These are phyloP conservation scores for pig (Sus scrofa) DNA, from an alignment of 2,113 vertebrate species.

Conservation along the genomic window DNA sequence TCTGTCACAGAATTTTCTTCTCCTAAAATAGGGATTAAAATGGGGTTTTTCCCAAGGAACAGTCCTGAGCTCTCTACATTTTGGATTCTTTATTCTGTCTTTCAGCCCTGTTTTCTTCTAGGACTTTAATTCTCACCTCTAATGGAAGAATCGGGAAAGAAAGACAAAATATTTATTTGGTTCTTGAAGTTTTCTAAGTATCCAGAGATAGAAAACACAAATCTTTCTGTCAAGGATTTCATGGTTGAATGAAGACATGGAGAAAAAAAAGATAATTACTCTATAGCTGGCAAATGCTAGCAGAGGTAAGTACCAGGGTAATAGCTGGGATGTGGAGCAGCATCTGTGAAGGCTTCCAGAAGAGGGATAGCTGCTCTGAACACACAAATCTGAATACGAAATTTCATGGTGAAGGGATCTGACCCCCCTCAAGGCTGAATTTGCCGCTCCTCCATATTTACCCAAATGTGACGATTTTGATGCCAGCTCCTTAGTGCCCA, in stretches of 20 bases:
- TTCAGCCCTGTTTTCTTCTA: background rate
- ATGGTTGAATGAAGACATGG: background rate
- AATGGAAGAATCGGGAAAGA: background rate
- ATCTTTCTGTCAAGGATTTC: background rate
- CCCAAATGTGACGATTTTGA: background rate
- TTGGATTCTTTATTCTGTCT: background rate
- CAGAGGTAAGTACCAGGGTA: background rate
- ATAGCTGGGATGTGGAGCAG: background rate
- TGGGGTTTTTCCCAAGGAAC: background rate
- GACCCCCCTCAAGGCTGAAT: background rate
- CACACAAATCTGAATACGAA: background rate
- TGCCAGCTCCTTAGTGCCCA: background rate
- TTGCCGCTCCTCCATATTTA: background rate
- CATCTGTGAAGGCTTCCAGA: background rate
- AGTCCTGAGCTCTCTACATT: background rate
- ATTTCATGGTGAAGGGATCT: background rate
- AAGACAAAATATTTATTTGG: background rate
- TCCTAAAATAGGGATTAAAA: background rate
- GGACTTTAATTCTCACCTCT: background rate
- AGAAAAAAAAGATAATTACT: too few species aligned
- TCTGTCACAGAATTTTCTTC: conserved; percentile 15
- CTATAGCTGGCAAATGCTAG: background rate
- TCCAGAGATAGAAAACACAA: background rate
- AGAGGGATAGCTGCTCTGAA: background rate
- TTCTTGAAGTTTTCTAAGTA: background rate